phyloP scores from a whole-genome alignment of 1,140 invertebrate species.

The Sipha flava region DNA sequence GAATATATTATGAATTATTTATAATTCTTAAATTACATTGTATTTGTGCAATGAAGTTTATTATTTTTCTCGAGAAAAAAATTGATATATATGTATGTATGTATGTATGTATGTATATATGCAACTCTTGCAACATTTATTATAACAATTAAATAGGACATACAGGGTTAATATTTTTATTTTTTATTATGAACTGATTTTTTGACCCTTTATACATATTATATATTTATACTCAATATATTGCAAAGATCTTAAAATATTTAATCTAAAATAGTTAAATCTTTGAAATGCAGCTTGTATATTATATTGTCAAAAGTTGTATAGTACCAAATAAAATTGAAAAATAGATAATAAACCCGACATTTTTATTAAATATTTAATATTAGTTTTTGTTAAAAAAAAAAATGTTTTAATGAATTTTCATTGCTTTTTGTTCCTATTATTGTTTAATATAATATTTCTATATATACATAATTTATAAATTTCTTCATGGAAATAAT shows the following conservation, averaged over 20 bases:
- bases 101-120: background rate
- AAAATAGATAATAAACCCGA: background rate
- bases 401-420: background rate
- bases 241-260: too few relatives aligned
- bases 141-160: slow-evolving; percentile 14
- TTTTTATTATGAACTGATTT: background rate
- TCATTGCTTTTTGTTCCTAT: slow-evolving; percentile 23
- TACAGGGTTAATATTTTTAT: slow-evolving; percentile 22
- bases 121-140: background rate
- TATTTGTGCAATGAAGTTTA: background rate
- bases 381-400: slow-evolving; percentile 23
- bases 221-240: too few relatives aligned
- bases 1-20: background rate
- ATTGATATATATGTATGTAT: background rate
- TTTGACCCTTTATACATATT: background rate
- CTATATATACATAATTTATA: background rate
- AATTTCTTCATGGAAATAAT: background rate
- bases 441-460: slow-evolving; percentile 10
- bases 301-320: background rate
- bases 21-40: background rate
- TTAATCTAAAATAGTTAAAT: too few relatives aligned
- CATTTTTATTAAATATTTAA: slow-evolving; percentile 5
- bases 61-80: background rate
- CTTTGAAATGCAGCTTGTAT: too few relatives aligned
- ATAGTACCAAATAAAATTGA: slow-evolving; percentile 6